Percentiles rank a stretch among this genome's conserved stretches.
Evolutionary conservation across 2,113 vertebrate genomes (phyloP).

Genomic region (Hoplias malabaricus): DNA sequence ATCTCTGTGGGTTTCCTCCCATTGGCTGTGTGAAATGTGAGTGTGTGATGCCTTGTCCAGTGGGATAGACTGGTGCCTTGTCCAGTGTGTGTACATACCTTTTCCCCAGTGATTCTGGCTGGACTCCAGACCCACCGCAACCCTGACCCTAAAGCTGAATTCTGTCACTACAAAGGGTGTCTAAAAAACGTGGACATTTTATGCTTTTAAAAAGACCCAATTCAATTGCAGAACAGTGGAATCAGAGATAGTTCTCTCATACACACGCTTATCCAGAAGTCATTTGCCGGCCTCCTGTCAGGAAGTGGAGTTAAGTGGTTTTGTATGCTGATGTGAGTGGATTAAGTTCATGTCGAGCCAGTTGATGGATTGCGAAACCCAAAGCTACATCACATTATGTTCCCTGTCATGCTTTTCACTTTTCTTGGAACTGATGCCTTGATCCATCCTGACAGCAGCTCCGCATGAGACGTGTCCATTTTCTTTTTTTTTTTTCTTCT

Average conservation of each 20-base stretch:
- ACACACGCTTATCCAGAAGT: neutral
- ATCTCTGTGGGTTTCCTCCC: too few species aligned
- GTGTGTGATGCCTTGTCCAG: too few species aligned
- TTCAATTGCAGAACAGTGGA: neutral
- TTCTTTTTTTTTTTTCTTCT: neutral
- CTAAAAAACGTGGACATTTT: too few species aligned
- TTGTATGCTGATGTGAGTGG: constrained; percentile 10
- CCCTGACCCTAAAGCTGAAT: too few species aligned
- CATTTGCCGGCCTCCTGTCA: constrained; percentile 3
- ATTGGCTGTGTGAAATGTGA: too few species aligned
- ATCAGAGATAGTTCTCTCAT: neutral
- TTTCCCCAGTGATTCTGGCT: too few species aligned
- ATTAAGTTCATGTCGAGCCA: neutral
- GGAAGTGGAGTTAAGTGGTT: neutral
- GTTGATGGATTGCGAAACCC: constrained; percentile 5
- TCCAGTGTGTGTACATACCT: too few species aligned
- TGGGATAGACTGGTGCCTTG: too few species aligned
- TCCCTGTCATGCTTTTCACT: constrained; percentile 7
- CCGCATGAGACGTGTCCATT: neutral
- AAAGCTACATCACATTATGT: constrained; percentile 7
- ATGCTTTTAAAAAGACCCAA: neutral
- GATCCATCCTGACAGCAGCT: constrained; percentile 33
- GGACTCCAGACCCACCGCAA: too few species aligned
- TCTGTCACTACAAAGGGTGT: too few species aligned
- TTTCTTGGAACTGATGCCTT: neutral